These are phyloP conservation scores for Dendropsophus ebraccatus DNA, from an alignment of 2,113 vertebrate genomes.

Conservation along the genomic window DNA sequence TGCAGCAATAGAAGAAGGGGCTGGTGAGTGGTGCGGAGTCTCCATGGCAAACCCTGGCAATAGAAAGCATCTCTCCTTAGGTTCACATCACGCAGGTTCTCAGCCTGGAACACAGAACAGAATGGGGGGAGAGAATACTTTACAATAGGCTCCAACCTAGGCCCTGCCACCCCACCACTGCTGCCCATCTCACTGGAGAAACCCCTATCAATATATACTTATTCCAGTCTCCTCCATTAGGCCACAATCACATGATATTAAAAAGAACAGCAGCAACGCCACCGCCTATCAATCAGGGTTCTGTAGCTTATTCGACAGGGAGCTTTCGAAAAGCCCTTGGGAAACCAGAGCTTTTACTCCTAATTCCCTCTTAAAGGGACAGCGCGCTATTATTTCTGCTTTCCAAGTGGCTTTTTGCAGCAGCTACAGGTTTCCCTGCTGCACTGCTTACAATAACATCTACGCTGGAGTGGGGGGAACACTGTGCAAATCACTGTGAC, in stretches of 20 bases:
- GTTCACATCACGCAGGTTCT: slow-evolving; percentile 70
- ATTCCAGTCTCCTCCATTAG: background rate
- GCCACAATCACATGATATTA: background rate
- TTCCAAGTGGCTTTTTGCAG: slow-evolving; percentile 30
- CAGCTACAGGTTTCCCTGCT: slow-evolving; percentile 27
- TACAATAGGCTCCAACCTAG: background rate
- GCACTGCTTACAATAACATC: background rate
- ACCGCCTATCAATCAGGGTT: background rate
- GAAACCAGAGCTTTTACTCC: slow-evolving; percentile 6
- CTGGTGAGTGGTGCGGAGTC: slow-evolving; percentile 66
- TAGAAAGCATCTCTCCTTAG: slow-evolving; percentile 63
- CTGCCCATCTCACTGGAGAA: background rate
- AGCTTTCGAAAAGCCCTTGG: slow-evolving; percentile 13
- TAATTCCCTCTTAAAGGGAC: slow-evolving; percentile 17
- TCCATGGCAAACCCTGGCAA: slow-evolving; percentile 71
- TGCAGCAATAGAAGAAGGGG: slow-evolving; percentile 60
- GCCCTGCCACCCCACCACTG: background rate
- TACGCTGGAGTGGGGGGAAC: background rate
- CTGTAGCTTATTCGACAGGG: slow-evolving; percentile 2
- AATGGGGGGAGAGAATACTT: slow-evolving; percentile 8
- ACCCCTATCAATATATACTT: background rate
- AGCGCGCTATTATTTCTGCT: background rate
- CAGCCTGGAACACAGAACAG: slow-evolving; percentile 74
- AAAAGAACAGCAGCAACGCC: background rate
- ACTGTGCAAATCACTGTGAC: background rate